A percentile compares a stretch with the other conserved stretches of the same genome.
Evolutionary conservation across 2,113 vertebrate species (phyloP).

Genomic region (Pyrgilauda ruficollis): DNA sequence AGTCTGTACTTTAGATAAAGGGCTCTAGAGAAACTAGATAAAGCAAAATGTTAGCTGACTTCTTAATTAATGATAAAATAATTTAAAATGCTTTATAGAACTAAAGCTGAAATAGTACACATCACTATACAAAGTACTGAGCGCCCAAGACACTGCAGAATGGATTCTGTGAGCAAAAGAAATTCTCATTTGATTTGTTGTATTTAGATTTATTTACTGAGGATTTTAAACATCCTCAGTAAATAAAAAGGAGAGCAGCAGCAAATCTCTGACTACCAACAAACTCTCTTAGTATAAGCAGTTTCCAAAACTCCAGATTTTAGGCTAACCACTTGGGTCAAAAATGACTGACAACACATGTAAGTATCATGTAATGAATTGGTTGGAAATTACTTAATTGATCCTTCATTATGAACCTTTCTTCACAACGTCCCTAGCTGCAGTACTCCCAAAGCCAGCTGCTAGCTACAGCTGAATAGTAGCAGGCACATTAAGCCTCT

Average conservation of each 20-base stretch:
- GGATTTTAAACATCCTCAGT: background rate
- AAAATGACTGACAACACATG: background rate
- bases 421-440: background rate
- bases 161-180: background rate
- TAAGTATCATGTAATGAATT: slow-evolving; percentile 13
- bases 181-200: background rate
- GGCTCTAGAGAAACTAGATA: background rate
- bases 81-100: background rate
- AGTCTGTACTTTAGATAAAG: background rate
- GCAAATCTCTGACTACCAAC: background rate
- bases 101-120: background rate
- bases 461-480: slow-evolving; percentile 34
- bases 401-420: slow-evolving; percentile 9
- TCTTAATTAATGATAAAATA: background rate
- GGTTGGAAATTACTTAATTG: slow-evolving; percentile 53
- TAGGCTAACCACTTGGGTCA: background rate
- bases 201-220: too few relatives aligned
- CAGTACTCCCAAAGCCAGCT: slow-evolving; percentile 47
- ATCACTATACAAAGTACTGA: background rate
- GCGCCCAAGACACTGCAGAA: background rate
- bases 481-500: slow-evolving; percentile 50
- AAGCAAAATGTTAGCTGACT: background rate
- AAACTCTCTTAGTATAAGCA: background rate
- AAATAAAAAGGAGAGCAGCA: background rate
- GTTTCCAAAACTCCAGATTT: slow-evolving; percentile 1